Conservation (phyloP, 2,797 vertebrate species). For the Falco naumanni region DNA sequence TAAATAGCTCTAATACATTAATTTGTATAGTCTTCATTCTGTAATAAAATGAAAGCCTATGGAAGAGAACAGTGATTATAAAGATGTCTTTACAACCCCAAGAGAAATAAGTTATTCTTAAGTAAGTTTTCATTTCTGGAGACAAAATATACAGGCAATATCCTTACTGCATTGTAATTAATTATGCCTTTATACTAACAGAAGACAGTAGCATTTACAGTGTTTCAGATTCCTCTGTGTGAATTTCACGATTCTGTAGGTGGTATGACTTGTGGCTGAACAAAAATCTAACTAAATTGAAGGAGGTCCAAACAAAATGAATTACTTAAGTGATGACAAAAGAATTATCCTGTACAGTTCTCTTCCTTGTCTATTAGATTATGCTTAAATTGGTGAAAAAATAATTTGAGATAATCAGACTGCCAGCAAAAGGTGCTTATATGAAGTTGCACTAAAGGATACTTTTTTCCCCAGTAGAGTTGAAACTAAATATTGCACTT, state of each 20-base stretch:
- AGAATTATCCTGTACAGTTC: not conserved
- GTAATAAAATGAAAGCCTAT: not conserved
- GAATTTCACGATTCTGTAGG: not conserved
- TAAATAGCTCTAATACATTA: not conserved
- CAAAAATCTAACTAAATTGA: not conserved
- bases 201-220: not conserved
- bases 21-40: not conserved
- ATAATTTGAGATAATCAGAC: not conserved
- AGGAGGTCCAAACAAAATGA: constrained; percentile 5
- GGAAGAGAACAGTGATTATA: not conserved
- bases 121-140: constrained; percentile 36
- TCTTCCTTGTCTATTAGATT: not conserved
- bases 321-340: not conserved
- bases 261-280: not conserved
- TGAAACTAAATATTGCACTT: not conserved
- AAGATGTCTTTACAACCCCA: constrained; percentile 31
- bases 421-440: not conserved
- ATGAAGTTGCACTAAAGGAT: not conserved
- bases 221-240: not conserved
- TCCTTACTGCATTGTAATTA: constrained; percentile 4
- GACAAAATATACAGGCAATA: not conserved
- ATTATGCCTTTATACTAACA: not conserved
- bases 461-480: not conserved
- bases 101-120: constrained; percentile 35
- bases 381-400: not conserved